These are phyloP conservation scores for Hedychridium roseum DNA, from an alignment of 2,888 invertebrate genomes.

Conservation along the genomic window DNA sequence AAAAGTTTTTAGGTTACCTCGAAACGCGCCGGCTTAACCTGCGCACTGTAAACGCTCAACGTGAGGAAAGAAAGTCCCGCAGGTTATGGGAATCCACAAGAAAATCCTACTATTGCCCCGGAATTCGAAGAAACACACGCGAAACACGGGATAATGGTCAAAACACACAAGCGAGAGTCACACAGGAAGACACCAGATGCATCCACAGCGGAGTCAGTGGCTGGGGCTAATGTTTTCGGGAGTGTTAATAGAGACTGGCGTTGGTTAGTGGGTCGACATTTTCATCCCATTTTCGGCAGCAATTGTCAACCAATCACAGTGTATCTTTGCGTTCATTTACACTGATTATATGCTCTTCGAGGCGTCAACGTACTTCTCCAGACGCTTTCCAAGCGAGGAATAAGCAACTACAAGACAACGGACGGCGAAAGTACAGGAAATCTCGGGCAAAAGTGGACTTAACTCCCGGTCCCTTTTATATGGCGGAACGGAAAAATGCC, in stretches of 20 bases:
- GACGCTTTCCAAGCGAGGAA: too few species aligned
- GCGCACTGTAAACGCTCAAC: constrained; percentile 32
- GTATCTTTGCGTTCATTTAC: too few species aligned
- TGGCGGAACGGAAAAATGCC: constrained; percentile 45
- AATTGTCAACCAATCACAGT: constrained; percentile 43
- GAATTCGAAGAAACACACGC: constrained; percentile 4
- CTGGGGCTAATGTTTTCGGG: constrained; percentile 61
- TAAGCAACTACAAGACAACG: too few species aligned
- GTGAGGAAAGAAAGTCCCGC: constrained; percentile 19
- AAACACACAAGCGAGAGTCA: too few species aligned
- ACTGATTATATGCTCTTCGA: too few species aligned
- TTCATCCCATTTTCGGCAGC: constrained; percentile 47
- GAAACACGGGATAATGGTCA: too few species aligned
- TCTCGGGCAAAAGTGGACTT: constrained; percentile 27
- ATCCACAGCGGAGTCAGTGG: constrained; percentile 51
- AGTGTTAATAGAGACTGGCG: constrained; percentile 48
- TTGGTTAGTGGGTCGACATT: constrained; percentile 53
- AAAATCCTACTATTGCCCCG: constrained; percentile 13
- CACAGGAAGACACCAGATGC: constrained; percentile 39
- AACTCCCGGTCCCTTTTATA: constrained; percentile 34
- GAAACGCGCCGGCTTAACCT: constrained; percentile 59
- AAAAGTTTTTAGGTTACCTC: constrained; percentile 60
- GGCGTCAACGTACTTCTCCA: too few species aligned
- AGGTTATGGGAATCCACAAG: constrained; percentile 14
- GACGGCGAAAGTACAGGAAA: constrained; percentile 12